These are phyloP conservation scores for Progne subis DNA, from an alignment of 2,113 vertebrate species.

Conservation along the genomic window DNA sequence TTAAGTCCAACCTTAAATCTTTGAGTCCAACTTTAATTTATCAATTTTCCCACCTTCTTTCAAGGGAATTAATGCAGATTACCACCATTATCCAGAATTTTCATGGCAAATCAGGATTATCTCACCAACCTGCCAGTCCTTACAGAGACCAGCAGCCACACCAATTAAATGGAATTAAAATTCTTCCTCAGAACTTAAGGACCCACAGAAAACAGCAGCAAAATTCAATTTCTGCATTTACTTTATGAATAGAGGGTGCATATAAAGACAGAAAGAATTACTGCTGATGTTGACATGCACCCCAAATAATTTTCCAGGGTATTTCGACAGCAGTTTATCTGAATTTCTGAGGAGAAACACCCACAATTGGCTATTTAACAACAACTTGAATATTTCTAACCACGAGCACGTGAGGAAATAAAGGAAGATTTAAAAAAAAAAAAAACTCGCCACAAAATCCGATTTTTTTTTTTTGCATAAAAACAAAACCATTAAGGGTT, in stretches of 20 bases:
- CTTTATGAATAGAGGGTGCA: not conserved
- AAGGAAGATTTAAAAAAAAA: not conserved
- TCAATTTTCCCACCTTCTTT: not conserved
- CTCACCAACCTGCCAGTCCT: not conserved
- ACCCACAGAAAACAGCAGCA: not conserved
- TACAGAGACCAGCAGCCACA: not conserved
- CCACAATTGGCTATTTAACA: not conserved
- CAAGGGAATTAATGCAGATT: not conserved
- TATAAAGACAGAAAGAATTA: not conserved
- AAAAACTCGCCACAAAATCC: not conserved
- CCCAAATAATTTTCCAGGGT: not conserved
- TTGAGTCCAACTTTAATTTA: not conserved
- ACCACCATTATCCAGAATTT: not conserved
- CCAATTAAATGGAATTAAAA: not conserved
- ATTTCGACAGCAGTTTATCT: not conserved
- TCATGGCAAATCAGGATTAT: not conserved
- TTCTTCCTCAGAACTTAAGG: not conserved
- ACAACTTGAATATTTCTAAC: not conserved
- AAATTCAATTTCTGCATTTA: not conserved
- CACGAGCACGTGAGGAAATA: not conserved
- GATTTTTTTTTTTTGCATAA: constrained; percentile 28
- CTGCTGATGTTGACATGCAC: rapidly evolving
- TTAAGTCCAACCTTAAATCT: not conserved
- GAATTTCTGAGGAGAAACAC: not conserved
- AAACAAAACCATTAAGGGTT: constrained; percentile 43